Base-by-base conservation (phyloP, 1,140 invertebrate genomes). In the Drosophila pandora region DNA sequence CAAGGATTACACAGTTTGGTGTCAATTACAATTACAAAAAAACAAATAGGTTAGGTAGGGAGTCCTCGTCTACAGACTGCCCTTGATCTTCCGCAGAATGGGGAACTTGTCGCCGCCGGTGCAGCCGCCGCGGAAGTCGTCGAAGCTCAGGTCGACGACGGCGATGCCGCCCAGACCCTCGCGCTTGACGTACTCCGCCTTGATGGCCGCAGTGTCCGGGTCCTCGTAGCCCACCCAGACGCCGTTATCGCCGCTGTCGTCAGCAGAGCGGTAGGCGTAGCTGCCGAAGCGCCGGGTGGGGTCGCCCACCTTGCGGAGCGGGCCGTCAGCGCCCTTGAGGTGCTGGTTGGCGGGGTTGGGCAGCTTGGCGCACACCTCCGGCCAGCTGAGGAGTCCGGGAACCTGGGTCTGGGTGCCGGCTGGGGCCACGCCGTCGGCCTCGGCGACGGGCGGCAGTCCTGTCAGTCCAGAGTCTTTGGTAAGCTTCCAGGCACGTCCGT, bases 141-240 rank as follows among this genome's bases (percentile, higher is more conserved):
- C 97, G 80, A 96, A 92, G 2, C 96, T 96, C 2, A 97, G 91
- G 63, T 98, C 97, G 48, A 95, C 94, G 3, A 98, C 93, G 9
- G 97, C 96, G 1, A 97, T 93, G 32, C 97, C 97, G 21, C 96
- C 97, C 2, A 96, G 94, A 22, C 94, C 95, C 81, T 96, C 95
- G 2, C 93, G 93, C 76, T 95, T 93, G 3, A 94, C 95, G 77
- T 95, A 98, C 3, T 93, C 90, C 1, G 96, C 96, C 90, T 98
- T 99, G 59, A 95, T 94, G 34, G 94, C 95, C 43, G 97, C 95
- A 1, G 96, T 97, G 53, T 97, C 95, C 0, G 95, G 94, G 90
- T 98, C 97, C 85, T 99, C 97, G 87, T 96, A 98, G 37, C 95
- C 95, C 0, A 98, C 95, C 98, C 98, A 99, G 48, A 98, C 93